Evolutionary conservation across 2,888 invertebrate genomes (phyloP).

Genomic region (Ectemnius continuus): DNA sequence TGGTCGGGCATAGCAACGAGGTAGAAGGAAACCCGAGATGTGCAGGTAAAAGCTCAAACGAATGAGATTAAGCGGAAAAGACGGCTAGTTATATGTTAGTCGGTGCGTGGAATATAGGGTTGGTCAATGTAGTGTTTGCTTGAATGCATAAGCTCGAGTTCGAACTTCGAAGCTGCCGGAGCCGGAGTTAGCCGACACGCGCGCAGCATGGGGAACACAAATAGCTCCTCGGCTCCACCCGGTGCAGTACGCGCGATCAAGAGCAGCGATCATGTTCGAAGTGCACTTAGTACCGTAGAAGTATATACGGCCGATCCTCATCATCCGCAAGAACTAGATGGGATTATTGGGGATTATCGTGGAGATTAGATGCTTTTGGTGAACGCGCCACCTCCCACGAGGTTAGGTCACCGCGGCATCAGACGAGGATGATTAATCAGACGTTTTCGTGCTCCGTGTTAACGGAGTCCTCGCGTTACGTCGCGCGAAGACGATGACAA

Average conservation of each 20-base stretch:
- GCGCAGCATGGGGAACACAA: conserved; percentile 58
- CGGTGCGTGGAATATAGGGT: conserved; percentile 13
- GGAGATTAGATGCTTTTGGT: no score
- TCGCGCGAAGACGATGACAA: conserved; percentile 44
- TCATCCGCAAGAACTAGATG: no score
- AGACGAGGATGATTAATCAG: conserved; percentile 21
- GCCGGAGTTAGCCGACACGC: conserved; percentile 55
- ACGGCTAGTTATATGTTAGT: no score
- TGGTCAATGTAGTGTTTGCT: conserved; percentile 24
- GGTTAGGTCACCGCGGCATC: conserved; percentile 40
- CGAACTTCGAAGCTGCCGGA: no score
- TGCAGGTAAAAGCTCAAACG: no score
- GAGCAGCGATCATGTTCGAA: conserved; percentile 56
- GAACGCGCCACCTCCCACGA: conserved; percentile 18
- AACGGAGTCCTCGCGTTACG: conserved; percentile 39
- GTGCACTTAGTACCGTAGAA: conserved; percentile 26
- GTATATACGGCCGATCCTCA: no score
- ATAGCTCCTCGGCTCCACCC: conserved; percentile 59
- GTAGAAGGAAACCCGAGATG: no score
- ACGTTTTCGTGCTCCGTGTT: conserved; percentile 47
- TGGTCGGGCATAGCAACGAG: no score
- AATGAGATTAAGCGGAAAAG: no score
- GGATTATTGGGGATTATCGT: no score
- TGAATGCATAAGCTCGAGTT: conserved; percentile 26
- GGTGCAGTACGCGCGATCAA: conserved; percentile 53